Evolutionary conservation across 1,140 invertebrate genomes (phyloP).

Genomic region (Eupeodes corollae): DNA sequence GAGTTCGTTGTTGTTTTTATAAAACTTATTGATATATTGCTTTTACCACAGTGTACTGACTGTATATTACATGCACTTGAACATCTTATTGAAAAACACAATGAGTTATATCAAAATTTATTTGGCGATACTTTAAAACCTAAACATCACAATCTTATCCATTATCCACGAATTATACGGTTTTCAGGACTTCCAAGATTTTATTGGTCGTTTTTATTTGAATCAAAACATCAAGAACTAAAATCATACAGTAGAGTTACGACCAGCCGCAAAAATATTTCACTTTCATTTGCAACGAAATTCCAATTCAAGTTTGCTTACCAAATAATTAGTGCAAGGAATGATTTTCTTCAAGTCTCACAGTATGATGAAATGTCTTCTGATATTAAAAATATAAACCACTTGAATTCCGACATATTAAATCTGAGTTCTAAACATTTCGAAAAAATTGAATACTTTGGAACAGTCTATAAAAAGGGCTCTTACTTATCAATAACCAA

Average conservation of each 20-base stretch:
- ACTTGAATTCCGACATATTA: too few relatives aligned
- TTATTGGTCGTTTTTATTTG: conserved; percentile 16
- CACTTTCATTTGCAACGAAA: conserved; percentile 11
- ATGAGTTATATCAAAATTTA: conserved; percentile 10
- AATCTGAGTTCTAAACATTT: too few relatives aligned
- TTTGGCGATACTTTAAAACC: conserved; percentile 14
- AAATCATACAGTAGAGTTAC: conserved; percentile 12
- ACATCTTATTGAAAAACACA: conserved; percentile 8
- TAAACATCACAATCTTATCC: conserved; percentile 21
- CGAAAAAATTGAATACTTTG: too few relatives aligned
- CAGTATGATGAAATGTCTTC: too few relatives aligned
- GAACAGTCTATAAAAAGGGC: too few relatives aligned
- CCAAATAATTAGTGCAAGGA: too few relatives aligned
- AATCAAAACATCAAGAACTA: conserved; percentile 16
- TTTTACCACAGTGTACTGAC: neutral
- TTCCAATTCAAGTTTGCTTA: conserved; percentile 12
- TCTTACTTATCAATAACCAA: too few relatives aligned
- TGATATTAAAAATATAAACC: too few relatives aligned
- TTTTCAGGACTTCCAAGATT: conserved; percentile 12
- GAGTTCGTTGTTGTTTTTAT: neutral
- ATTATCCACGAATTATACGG: conserved; percentile 16
- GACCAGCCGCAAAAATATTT: conserved; percentile 11
- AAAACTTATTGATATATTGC: neutral
- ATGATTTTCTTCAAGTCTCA: too few relatives aligned
- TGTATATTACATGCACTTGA: neutral